These are phyloP conservation scores for Salminus brasiliensis DNA, from an alignment of 2,113 vertebrate species.

Conservation along the genomic window DNA sequence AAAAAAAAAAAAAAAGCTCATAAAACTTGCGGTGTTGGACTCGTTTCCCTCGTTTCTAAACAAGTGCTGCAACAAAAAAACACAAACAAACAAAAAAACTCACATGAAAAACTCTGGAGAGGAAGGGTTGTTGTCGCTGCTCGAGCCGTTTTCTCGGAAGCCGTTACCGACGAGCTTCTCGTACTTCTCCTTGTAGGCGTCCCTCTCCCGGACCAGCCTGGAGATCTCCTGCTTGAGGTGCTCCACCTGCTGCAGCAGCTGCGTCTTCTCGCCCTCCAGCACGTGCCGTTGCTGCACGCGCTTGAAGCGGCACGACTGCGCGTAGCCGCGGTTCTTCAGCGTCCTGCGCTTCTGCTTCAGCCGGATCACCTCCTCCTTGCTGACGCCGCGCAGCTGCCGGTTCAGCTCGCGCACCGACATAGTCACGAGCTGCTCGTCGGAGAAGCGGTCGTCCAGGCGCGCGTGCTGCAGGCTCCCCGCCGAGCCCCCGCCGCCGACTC, in stretches of 20 bases:
- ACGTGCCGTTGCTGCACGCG: conserved; percentile 98
- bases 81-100: conserved; percentile 70
- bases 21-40: not conserved
- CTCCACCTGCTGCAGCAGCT: conserved; percentile 98
- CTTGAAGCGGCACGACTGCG: conserved; percentile 99
- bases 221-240: conserved; percentile 99
- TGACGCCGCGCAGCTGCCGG: conserved; percentile 96
- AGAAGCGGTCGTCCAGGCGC: conserved; percentile 97
- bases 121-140: conserved; percentile 92
- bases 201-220: conserved; percentile 96
- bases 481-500: conserved; percentile 59
- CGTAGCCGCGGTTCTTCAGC: conserved; percentile 99
- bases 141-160: conserved; percentile 97
- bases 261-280: conserved; percentile 98
- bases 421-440: conserved; percentile 98
- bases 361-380: conserved; percentile 98
- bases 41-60: conserved; percentile 54
- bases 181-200: conserved; percentile 99
- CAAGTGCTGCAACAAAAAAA: not conserved
- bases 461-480: conserved; percentile 78
- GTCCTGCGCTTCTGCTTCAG: conserved; percentile 99
- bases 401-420: conserved; percentile 98
- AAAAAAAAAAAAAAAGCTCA: conserved; percentile 52
- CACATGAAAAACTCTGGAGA: conserved; percentile 99
- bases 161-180: conserved; percentile 98